phyloP scores from a whole-genome alignment of 2,113 vertebrate genomes.

The Probosciger aterrimus region DNA sequence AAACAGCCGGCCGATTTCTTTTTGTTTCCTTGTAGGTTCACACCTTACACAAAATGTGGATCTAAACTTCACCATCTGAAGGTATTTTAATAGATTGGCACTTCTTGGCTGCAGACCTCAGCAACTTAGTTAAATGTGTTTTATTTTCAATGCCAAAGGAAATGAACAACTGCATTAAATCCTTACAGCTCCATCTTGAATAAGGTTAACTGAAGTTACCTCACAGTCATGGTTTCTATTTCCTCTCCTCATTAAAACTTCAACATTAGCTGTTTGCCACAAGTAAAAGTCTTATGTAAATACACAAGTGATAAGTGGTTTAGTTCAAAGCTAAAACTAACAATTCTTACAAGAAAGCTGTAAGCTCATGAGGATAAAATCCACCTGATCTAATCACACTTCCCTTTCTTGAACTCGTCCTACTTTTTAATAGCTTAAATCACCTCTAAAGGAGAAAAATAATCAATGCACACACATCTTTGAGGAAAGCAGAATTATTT shows the following conservation, averaged over 20 bases:
- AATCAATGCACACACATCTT: conserved; percentile 5
- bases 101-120: background rate
- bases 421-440: conserved; percentile 8
- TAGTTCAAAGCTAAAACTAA: conserved; percentile 14
- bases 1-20: background rate
- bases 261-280: background rate
- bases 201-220: background rate
- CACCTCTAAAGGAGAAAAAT: conserved; percentile 45
- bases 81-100: background rate
- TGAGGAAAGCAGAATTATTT: conserved; percentile 44
- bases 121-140: background rate
- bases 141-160: background rate
- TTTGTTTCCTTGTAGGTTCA: background rate
- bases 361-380: background rate
- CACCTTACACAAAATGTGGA: background rate
- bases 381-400: conserved; percentile 9
- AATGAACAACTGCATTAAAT: background rate
- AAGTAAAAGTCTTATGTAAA: conserved; percentile 16
- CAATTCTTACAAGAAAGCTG: background rate
- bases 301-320: background rate
- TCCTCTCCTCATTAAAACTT: background rate
- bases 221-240: background rate
- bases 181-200: background rate
- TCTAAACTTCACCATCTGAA: background rate
- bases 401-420: background rate